Base-by-base conservation (phyloP, 2,888 invertebrate species). In the Megamerina dolium region DNA sequence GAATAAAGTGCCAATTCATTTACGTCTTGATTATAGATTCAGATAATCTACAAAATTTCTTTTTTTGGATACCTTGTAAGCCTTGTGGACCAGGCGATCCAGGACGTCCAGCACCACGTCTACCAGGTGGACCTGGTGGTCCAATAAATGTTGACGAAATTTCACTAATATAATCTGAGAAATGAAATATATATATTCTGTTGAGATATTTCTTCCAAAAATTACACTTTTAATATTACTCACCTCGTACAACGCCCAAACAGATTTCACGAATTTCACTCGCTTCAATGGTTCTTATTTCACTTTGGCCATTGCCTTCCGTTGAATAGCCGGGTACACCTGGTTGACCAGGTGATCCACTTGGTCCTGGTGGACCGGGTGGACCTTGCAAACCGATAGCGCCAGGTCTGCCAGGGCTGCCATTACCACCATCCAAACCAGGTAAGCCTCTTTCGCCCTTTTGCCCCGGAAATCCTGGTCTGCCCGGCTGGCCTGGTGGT, bases 211-310 rank as follows among this genome's bases (percentile, higher is more conserved):
- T n/a, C n/a, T n/a, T n/a, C n/a, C 4, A 19, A 27, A 5, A 19
- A 18, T 37, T 10, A 37, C 13, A 0, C 13, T 19, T 18, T 30
- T 14, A n/a, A 27, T 27, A n/a, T 9, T 14, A 12, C 58, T 64
- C 72, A 87, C 89, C 87, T 77, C 85, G 77, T 35, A 91, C 75
- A 36, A 91, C 79, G 37, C 81, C 79, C 55, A 83, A 80, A 64
- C 90, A 90, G 56, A 92, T 84, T 53, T 87, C 87, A 53, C 85
- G 75, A 14, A 92, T 77, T 70, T 89, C 87, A 5, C 73, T 73
- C 40, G 82, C 82, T 6, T 56, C 57, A 13, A 56, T 27, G 10
- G 43, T 49, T n/a, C 36, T 38, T 3, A 27, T 41, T n/a, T 47
- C 48, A 6, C 13, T 48, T 17, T 50, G 16, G 8, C 76, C 23